Percentiles rank a stretch among this genome's conserved stretches.
These are phyloP conservation scores for Alectoris magna DNA, from an alignment of 2,797 vertebrate species.

Conservation along the genomic window DNA sequence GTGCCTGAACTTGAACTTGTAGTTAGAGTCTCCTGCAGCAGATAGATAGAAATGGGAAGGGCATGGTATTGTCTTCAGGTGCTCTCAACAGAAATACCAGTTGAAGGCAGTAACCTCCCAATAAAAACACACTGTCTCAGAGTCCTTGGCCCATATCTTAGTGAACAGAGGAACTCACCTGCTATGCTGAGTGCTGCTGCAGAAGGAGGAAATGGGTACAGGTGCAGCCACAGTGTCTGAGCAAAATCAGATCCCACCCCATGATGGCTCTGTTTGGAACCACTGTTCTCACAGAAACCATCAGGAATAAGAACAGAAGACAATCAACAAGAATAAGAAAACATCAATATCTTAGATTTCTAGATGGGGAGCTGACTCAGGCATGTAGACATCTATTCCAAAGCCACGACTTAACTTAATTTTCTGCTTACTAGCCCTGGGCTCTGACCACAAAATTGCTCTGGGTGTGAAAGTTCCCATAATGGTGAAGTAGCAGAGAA, in stretches of 20 bases:
- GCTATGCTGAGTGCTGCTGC: not conserved
- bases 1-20: constrained; percentile 50
- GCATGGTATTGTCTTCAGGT: constrained; percentile 42
- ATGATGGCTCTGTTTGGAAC: not conserved
- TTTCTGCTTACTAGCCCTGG: constrained; percentile 13
- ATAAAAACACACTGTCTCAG: not conserved
- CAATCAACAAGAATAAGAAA: not conserved
- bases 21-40: constrained; percentile 66
- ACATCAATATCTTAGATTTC: not conserved
- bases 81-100: not conserved
- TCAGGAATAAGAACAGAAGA: not conserved
- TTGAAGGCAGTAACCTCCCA: not conserved
- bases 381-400: not conserved
- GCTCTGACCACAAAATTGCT: not conserved
- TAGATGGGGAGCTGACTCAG: not conserved
- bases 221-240: not conserved
- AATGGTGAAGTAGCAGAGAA: not conserved
- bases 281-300: not conserved
- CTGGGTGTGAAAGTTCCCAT: not conserved
- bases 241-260: not conserved
- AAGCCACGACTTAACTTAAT: not conserved
- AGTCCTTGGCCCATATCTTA: not conserved
- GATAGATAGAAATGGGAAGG: constrained; percentile 67
- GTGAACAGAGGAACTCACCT: not conserved
- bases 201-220: not conserved